Percentiles rank a stretch among this genome's conserved stretches.
Evolutionary conservation across 92 coral and sea anemone genomes (phyloP).

Genomic region (Micromussa lordhowensis): DNA sequence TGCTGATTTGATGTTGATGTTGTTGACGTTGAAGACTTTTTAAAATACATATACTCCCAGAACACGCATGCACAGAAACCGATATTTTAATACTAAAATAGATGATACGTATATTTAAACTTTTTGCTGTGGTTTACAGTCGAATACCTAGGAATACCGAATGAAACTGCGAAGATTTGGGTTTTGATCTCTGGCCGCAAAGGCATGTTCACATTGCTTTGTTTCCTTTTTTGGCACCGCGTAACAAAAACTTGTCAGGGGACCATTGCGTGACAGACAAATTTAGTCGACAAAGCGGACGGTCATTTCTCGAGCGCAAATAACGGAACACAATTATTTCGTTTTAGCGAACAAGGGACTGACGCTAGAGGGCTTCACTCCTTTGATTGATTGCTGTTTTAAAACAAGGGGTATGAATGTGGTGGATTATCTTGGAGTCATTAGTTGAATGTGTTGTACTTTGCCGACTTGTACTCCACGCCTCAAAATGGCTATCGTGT

Average conservation of each 20-base stretch:
- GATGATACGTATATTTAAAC: no score
- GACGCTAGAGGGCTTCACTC: no score
- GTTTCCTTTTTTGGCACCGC: conserved; percentile 7
- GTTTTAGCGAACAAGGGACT: conserved; percentile 11
- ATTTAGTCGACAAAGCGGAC: neutral
- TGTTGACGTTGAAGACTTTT: no score
- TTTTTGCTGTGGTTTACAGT: no score
- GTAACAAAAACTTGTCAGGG: neutral
- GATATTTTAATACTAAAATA: no score
- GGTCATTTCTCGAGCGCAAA: neutral
- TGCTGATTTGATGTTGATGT: no score
- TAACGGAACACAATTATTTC: neutral
- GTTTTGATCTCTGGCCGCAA: neutral
- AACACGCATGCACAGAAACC: no score
- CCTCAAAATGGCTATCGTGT: neutral
- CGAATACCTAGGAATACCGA: neutral
- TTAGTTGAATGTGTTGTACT: conserved; percentile 6
- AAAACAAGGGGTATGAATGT: no score
- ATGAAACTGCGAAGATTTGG: neutral
- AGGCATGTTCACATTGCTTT: neutral
- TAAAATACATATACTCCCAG: no score
- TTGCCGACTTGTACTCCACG: neutral
- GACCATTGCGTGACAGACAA: conserved; percentile 23
- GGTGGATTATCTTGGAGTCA: no score
- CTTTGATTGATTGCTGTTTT: no score